A percentile compares a stretch with the other conserved stretches of the same genome.
phyloP scores from a whole-genome alignment of 2,797 vertebrate genomes.

The Ptychobarbus kaznakovi region DNA sequence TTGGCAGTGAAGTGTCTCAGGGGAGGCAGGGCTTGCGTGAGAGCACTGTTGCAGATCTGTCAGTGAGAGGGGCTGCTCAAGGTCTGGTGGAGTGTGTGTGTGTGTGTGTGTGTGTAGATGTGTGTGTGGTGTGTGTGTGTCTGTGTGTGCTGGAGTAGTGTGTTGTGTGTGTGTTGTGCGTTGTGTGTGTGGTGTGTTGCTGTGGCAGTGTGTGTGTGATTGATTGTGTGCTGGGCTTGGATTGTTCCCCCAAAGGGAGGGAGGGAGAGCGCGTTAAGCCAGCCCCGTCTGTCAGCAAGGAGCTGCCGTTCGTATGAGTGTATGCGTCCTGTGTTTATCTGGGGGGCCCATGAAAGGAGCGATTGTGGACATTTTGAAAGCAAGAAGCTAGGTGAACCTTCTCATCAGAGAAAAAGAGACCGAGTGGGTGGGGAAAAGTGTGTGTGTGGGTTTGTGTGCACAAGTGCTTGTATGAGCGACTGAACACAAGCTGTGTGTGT shows the following conservation, averaged over 20 bases:
- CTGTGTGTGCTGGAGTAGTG: conserved; percentile 45
- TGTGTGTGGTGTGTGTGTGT: conserved; percentile 48
- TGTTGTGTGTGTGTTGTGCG: conserved; percentile 48
- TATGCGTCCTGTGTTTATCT: conserved; percentile 8
- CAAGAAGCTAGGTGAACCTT: conserved; percentile 17
- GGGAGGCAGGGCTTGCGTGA: conserved; percentile 62
- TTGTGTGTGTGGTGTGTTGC: conserved; percentile 43
- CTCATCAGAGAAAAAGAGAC: conserved; percentile 16
- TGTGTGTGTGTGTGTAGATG: conserved; percentile 49
- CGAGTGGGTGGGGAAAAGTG: neutral
- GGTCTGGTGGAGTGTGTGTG: conserved; percentile 54
- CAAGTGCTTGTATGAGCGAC: neutral
- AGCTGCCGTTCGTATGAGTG: conserved; percentile 33
- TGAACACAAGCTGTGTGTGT: neutral
- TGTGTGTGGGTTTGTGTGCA: conserved; percentile 19
- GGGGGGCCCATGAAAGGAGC: neutral
- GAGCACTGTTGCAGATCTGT: conserved; percentile 61
- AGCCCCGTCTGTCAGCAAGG: conserved; percentile 33
- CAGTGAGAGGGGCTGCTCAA: conserved; percentile 62
- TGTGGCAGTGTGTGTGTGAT: conserved; percentile 52
- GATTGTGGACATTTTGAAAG: conserved; percentile 28
- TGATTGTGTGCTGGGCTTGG: conserved; percentile 20
- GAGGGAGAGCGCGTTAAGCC: conserved; percentile 32
- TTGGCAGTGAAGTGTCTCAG: conserved; percentile 63
- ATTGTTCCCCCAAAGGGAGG: conserved; percentile 19